A percentile compares a stretch with the other conserved stretches of the same genome.
Conservation (phyloP, 2,888 invertebrate species). For the Hypomecis atomaria region DNA sequence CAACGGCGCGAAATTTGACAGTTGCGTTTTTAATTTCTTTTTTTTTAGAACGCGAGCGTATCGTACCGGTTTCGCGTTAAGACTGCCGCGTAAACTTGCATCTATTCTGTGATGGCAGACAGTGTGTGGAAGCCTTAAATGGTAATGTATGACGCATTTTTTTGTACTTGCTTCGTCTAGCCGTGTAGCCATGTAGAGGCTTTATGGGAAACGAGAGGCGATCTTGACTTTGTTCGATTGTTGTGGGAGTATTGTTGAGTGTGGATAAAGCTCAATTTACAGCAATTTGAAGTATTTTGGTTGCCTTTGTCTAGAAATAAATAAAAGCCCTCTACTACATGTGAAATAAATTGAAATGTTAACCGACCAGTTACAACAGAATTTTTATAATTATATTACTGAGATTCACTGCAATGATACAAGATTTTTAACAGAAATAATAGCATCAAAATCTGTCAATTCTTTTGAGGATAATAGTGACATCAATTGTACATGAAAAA, state of each 20-base stretch:
- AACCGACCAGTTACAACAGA: too few relatives aligned
- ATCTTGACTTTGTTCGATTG: slow-evolving; percentile 34
- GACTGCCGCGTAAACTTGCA: slow-evolving; percentile 56
- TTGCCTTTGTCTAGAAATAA: too few relatives aligned
- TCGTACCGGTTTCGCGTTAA: slow-evolving; percentile 58
- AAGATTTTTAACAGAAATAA: too few relatives aligned
- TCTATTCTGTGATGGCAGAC: slow-evolving; percentile 34
- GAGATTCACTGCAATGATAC: too few relatives aligned
- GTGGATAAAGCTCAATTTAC: too few relatives aligned
- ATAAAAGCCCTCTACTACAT: too few relatives aligned
- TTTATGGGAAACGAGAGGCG: slow-evolving; percentile 28
- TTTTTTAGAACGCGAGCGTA: slow-evolving; percentile 55
- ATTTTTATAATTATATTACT: too few relatives aligned
- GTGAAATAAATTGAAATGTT: too few relatives aligned
- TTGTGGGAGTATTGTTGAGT: slow-evolving; percentile 13
- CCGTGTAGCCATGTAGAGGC: slow-evolving; percentile 32
- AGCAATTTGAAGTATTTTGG: too few relatives aligned
- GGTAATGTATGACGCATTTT: slow-evolving; percentile 55
- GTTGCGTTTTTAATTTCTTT: slow-evolving; percentile 34
- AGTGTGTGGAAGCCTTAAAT: slow-evolving; percentile 58
- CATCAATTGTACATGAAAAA: too few relatives aligned
- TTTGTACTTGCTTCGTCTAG: slow-evolving; percentile 38
- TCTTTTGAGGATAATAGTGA: too few relatives aligned
- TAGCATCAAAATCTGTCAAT: too few relatives aligned
- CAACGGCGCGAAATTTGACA: slow-evolving; percentile 19